Evolutionary conservation across 2,888 invertebrate genomes (phyloP).

Genomic region (Caenorhabditis sp.): DNA sequence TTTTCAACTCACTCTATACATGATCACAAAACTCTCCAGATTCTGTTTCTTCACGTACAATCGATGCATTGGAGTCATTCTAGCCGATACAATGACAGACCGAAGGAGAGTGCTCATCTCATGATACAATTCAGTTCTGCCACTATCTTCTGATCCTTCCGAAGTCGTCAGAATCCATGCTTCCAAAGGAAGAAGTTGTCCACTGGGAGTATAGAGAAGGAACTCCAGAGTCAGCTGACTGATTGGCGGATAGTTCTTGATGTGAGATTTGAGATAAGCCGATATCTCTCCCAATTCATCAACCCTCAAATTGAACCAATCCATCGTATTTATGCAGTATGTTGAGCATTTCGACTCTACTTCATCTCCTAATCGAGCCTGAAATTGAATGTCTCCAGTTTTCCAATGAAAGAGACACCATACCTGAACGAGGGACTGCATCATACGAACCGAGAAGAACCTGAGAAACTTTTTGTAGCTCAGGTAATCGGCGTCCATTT

Average conservation of each 20-base stretch:
- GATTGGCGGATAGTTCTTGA: constrained; percentile 71
- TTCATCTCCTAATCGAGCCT: constrained; percentile 63
- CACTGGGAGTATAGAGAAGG: constrained; percentile 75
- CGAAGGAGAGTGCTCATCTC: constrained; percentile 94
- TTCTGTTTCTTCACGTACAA: constrained; percentile 91
- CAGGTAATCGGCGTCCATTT: constrained; percentile 17
- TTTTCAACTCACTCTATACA: constrained; percentile 86
- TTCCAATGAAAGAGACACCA: background rate
- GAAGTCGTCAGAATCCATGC: constrained; percentile 70
- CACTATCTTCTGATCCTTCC: constrained; percentile 24
- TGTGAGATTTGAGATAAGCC: constrained; percentile 72
- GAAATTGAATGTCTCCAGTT: background rate
- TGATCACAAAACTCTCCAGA: constrained; percentile 92
- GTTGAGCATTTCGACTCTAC: constrained; percentile 70
- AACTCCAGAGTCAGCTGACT: constrained; percentile 76
- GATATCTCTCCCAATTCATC: constrained; percentile 79
- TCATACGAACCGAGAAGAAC: constrained; percentile 75
- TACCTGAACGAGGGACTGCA: constrained; percentile 78
- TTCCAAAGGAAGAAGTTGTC: constrained; percentile 77
- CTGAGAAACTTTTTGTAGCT: constrained; percentile 70
- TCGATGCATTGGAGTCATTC: constrained; percentile 95
- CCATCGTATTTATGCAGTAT: constrained; percentile 60
- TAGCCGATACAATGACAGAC: constrained; percentile 92
- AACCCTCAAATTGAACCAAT: constrained; percentile 78
- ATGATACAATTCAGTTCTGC: constrained; percentile 87